A percentile compares a stretch with the other conserved stretches of the same genome.
phyloP scores from a whole-genome alignment of 2,797 vertebrate species.

The Hydrolagus colliei region DNA sequence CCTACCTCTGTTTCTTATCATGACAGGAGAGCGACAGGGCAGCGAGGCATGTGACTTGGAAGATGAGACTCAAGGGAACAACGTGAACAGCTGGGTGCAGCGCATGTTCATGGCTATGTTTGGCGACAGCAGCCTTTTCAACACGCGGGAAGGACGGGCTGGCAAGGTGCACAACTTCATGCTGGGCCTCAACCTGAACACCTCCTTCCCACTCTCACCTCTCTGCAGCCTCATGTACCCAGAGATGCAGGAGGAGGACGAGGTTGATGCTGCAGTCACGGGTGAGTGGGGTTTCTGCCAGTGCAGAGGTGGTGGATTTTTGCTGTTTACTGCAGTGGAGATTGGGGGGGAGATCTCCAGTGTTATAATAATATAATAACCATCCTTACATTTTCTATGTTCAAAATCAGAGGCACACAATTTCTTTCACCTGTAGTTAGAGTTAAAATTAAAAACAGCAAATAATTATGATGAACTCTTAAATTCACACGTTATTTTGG shows the following conservation, averaged over 20 bases:
- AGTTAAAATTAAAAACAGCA: no score
- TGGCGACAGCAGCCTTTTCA: constrained; percentile 80
- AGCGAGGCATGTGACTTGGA: constrained; percentile 63
- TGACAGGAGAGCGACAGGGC: constrained; percentile 43
- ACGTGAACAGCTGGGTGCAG: constrained; percentile 86
- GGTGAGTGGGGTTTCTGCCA: constrained; percentile 49
- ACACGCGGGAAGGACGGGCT: constrained; percentile 87
- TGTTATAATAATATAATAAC: no score
- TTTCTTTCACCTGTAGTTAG: no score
- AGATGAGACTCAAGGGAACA: constrained; percentile 61
- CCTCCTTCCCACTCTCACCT: constrained; percentile 69
- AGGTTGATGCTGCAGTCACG: constrained; percentile 81
- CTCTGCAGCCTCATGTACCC: constrained; percentile 48
- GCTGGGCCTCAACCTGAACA: constrained; percentile 89
- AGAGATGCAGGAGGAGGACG: constrained; percentile 58
- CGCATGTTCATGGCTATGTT: constrained; percentile 85
- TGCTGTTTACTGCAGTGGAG: background rate
- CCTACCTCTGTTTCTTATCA: no score
- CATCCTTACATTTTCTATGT: no score
- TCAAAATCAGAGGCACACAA: no score
- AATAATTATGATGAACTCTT: no score
- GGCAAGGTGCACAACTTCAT: constrained; percentile 98
- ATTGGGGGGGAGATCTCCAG: no score
- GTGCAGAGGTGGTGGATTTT: background rate
- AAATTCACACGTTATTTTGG: no score